Evolutionary conservation across 2,797 vertebrate species (phyloP).

Genomic region (Lepidocolaptes lacrymiger): DNA sequence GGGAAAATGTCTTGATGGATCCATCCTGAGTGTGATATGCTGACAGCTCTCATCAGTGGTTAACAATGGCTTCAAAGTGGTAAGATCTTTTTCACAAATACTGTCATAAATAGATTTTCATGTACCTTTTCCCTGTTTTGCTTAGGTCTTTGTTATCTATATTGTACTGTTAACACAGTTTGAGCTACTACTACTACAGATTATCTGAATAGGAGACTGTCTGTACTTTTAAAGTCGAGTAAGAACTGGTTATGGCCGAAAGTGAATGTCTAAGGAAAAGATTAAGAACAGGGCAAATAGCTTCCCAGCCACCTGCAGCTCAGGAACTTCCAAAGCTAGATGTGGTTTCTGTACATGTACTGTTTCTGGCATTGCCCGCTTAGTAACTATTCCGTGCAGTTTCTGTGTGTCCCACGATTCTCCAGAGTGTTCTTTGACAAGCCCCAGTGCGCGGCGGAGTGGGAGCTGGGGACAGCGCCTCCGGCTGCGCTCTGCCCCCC

Average conservation of each 20-base stretch:
- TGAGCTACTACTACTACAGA: not conserved
- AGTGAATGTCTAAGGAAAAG: not conserved
- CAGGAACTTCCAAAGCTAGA: not conserved
- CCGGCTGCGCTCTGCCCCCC: not conserved
- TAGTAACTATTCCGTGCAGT: not conserved
- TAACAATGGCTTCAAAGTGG: conserved; percentile 73
- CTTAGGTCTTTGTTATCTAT: not conserved
- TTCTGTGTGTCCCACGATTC: not conserved
- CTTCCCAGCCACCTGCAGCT: not conserved
- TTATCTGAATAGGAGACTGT: not conserved
- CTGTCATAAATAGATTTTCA: not conserved
- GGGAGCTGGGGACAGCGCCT: not conserved
- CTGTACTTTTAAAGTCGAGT: not conserved
- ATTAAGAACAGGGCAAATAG: not conserved
- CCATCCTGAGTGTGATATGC: conserved; percentile 31
- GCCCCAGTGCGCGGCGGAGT: accelerated
- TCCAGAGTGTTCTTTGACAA: not conserved
- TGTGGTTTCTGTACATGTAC: not conserved
- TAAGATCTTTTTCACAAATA: conserved; percentile 47
- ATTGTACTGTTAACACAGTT: not conserved
- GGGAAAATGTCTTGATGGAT: conserved; percentile 70
- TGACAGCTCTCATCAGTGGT: conserved; percentile 45
- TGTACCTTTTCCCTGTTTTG: not conserved
- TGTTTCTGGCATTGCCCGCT: not conserved
- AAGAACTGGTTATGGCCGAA: not conserved